phyloP scores from a whole-genome alignment of 2,797 vertebrate genomes.

The Pipistrellus kuhlii region DNA sequence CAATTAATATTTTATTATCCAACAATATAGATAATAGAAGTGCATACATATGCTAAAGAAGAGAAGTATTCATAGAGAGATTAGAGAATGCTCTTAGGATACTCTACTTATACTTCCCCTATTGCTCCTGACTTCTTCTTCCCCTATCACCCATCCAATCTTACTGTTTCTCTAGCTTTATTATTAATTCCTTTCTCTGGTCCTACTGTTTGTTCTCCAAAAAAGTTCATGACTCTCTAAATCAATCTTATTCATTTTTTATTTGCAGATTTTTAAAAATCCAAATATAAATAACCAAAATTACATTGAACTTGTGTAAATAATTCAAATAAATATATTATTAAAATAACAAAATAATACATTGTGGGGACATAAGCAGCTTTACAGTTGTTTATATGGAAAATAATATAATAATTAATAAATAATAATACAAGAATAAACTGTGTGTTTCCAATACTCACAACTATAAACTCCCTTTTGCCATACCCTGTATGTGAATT shows the following conservation, averaged over 20 bases:
- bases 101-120: too few species aligned
- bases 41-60: background rate
- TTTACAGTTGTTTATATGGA: background rate
- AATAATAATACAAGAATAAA: background rate
- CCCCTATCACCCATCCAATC: background rate
- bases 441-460: background rate
- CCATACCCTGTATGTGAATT: background rate
- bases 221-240: background rate
- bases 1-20: background rate
- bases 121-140: background rate
- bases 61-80: background rate
- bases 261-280: conserved; percentile 9
- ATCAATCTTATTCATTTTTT: conserved; percentile 12
- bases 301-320: background rate
- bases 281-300: conserved; percentile 3
- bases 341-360: conserved; percentile 6
- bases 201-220: background rate
- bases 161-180: background rate
- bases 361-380: background rate
- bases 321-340: conserved; percentile 4
- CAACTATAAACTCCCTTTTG: background rate
- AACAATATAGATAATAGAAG: background rate
- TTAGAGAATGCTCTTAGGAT: background rate
- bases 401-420: background rate
- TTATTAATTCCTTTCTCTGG: background rate